These are phyloP conservation scores for Meloidogyne hapla DNA, from an alignment of 1,140 invertebrate species.

Conservation along the genomic window DNA sequence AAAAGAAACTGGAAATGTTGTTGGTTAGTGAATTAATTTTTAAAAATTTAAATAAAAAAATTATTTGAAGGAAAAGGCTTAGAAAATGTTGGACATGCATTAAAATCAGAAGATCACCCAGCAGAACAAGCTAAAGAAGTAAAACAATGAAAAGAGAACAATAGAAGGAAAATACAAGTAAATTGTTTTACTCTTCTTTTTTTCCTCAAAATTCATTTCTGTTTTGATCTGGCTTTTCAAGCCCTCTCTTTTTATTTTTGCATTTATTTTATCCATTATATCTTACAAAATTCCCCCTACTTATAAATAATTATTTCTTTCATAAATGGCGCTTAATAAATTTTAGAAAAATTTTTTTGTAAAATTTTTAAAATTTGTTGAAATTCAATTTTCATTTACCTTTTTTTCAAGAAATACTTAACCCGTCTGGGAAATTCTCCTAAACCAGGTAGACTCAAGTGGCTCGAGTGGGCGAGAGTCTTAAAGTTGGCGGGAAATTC, in stretches of 20 bases:
- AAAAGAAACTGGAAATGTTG: conserved; percentile 20
- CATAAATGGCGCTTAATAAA: neutral
- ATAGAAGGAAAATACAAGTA: neutral
- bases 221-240: neutral
- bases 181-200: neutral
- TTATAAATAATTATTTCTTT: neutral
- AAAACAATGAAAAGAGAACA: neutral
- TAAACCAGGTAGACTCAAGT: too few relatives aligned
- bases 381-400: too few relatives aligned
- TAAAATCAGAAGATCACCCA: conserved; percentile 24
- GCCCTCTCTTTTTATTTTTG: neutral
- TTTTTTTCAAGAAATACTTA: too few relatives aligned
- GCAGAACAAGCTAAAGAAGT: neutral
- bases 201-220: neutral
- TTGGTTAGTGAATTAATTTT: neutral
- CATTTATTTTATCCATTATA: neutral
- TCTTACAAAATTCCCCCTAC: too few relatives aligned
- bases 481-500: too few relatives aligned
- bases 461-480: too few relatives aligned
- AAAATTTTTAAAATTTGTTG: neutral
- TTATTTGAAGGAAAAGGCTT: conserved; percentile 16
- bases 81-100: conserved; percentile 23
- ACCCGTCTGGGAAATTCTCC: too few relatives aligned
- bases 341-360: neutral
- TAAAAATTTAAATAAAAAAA: neutral